A percentile compares a stretch with the other conserved stretches of the same genome.
These are phyloP conservation scores for Baronia brevicornis DNA, from an alignment of 2,888 invertebrate species.

Conservation along the genomic window DNA sequence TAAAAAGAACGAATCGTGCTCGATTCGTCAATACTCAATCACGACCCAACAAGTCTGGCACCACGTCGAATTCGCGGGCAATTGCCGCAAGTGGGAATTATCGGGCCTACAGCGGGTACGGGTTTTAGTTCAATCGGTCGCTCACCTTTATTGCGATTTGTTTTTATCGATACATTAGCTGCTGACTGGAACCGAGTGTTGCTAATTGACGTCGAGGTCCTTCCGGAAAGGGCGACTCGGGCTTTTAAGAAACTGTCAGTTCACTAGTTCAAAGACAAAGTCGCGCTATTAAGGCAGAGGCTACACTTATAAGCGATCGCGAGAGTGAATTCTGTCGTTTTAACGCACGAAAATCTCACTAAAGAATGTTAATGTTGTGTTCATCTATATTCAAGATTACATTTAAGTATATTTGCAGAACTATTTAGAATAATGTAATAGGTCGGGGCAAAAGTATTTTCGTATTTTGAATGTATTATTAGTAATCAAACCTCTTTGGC, in stretches of 20 bases:
- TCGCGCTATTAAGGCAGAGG: no score
- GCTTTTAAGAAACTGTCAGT: background rate
- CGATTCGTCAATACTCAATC: conserved; percentile 29
- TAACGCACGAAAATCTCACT: no score
- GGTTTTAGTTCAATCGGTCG: conserved; percentile 10
- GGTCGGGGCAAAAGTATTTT: no score
- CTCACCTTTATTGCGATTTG: conserved; percentile 2
- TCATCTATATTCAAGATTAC: no score
- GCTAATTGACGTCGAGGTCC: conserved; percentile 1
- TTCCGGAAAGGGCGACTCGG: background rate
- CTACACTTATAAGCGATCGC: no score
- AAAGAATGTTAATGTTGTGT: no score
- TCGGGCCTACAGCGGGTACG: conserved; percentile 15
- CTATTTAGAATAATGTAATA: no score
- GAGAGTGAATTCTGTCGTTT: no score
- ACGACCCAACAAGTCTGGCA: conserved; percentile 28
- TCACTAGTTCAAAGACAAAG: conserved; percentile 1
- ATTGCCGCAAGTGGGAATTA: conserved; percentile 17
- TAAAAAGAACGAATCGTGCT: conserved; percentile 16
- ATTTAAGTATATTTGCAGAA: no score
- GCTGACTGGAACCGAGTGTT: background rate
- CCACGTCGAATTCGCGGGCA: conserved; percentile 22
- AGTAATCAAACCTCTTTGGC: no score
- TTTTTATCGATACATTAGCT: conserved; percentile 3
- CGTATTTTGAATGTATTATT: no score